phyloP scores from a whole-genome alignment of 2,888 invertebrate genomes.

The Hipparchia semele region DNA sequence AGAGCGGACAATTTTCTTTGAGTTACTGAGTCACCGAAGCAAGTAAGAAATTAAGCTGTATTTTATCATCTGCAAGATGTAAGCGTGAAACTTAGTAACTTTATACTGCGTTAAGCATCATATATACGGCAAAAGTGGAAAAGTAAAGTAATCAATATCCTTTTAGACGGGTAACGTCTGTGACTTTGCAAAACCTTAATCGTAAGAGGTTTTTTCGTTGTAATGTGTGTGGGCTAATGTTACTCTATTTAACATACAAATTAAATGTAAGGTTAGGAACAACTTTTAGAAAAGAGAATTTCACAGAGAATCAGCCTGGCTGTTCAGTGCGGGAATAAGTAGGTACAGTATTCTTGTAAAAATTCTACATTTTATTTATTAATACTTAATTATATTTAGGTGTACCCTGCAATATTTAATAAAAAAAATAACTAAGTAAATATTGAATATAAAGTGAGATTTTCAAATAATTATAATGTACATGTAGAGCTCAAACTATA shows the following conservation, averaged over 20 bases:
- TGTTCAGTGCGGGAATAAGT: no score
- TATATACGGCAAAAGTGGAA: conserved; percentile 31
- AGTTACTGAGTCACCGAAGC: no score
- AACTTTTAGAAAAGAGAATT: neutral
- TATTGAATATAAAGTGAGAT: neutral
- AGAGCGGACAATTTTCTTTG: no score
- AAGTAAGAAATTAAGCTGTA: neutral
- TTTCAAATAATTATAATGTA: neutral
- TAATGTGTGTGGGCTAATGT: conserved; percentile 37
- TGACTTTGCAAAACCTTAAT: conserved; percentile 44
- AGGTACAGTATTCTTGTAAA: no score
- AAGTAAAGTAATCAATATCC: conserved; percentile 34
- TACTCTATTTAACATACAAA: conserved; percentile 21
- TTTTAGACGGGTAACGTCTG: conserved; percentile 35
- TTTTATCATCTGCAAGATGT: conserved; percentile 16
- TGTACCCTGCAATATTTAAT: no score
- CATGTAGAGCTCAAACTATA: no score
- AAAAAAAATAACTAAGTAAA: no score
- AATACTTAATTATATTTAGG: no score
- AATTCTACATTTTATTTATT: no score
- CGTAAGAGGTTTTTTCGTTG: conserved; percentile 36
- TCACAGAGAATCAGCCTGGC: no score
- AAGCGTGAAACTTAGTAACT: conserved; percentile 21
- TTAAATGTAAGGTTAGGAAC: conserved; percentile 1
- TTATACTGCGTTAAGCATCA: conserved; percentile 26